Conservation (phyloP, 2,888 invertebrate species). For the Bembecia ichneumoniformis region DNA sequence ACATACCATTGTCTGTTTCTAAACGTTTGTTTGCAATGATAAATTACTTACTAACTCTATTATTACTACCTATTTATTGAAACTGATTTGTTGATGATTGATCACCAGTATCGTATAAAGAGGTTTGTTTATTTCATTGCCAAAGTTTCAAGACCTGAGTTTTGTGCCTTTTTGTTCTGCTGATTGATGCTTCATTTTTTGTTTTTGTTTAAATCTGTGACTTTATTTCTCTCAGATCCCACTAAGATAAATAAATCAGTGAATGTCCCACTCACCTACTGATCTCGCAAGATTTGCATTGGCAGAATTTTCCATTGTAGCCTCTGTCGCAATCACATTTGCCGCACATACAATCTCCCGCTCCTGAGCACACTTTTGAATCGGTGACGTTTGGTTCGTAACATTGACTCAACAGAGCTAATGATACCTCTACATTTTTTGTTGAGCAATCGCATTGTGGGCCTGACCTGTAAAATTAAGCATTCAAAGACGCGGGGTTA, state of each 20-base stretch:
- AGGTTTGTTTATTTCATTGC: no score
- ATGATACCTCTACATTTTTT: slow-evolving; percentile 52
- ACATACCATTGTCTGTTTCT: no score
- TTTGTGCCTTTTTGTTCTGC: no score
- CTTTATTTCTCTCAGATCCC: no score
- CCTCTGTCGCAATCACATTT: slow-evolving; percentile 78
- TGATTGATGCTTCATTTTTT: no score
- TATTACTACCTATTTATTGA: no score
- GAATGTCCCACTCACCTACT: slow-evolving; percentile 40
- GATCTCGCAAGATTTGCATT: slow-evolving; percentile 72
- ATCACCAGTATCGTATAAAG: no score
- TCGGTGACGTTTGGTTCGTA: slow-evolving; percentile 45
- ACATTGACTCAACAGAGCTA: slow-evolving; percentile 41
- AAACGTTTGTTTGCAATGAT: no score
- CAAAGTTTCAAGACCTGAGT: no score
- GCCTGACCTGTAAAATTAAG: slow-evolving; percentile 56
- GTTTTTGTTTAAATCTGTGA: no score
- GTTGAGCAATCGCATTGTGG: slow-evolving; percentile 68
- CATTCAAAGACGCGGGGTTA: background rate
- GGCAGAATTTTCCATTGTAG: slow-evolving; percentile 73
- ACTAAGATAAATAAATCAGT: background rate
- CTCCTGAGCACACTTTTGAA: slow-evolving; percentile 74
- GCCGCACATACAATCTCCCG: slow-evolving; percentile 85
- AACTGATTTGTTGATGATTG: no score
- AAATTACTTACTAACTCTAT: no score